A percentile compares a stretch with the other conserved stretches of the same genome.
Conservation (phyloP, 1,140 invertebrate genomes). For the Aricia agestis region DNA sequence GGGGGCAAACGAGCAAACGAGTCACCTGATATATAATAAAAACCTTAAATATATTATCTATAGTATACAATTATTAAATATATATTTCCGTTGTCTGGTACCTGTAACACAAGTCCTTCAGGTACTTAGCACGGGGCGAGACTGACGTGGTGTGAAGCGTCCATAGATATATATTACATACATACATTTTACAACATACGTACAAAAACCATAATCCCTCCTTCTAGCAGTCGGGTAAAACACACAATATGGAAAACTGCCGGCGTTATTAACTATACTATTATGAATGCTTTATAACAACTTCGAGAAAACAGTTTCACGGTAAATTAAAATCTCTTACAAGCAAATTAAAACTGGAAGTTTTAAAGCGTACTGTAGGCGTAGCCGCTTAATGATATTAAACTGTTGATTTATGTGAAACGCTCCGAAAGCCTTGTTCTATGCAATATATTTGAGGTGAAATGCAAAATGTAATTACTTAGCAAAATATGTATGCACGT, state of each 20-base stretch:
- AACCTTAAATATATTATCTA: no score
- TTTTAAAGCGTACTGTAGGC: conserved; percentile 66
- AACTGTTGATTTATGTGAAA: conserved; percentile 63
- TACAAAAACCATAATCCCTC: no score
- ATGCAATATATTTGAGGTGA: conserved; percentile 29
- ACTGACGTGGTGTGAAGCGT: no score
- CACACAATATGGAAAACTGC: conserved; percentile 2
- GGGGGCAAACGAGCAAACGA: no score
- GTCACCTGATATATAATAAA: no score
- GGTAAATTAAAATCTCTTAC: conserved; percentile 67
- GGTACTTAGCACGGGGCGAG: no score
- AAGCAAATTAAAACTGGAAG: conserved; percentile 62
- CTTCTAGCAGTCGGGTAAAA: neutral
- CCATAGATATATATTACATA: no score
- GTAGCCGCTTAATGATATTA: conserved; percentile 64
- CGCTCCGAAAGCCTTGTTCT: conserved; percentile 29
- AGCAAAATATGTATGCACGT: conserved; percentile 13
- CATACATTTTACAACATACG: no score
- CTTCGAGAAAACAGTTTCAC: conserved; percentile 55
- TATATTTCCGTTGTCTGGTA: no score
- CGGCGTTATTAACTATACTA: conserved; percentile 39
- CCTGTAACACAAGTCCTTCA: no score
- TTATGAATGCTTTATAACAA: conserved; percentile 64
- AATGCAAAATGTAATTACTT: conserved; percentile 23
- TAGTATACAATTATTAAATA: no score